Evolutionary conservation across 2,113 vertebrate genomes (phyloP).

Genomic region (Orthonyx spaldingii): DNA sequence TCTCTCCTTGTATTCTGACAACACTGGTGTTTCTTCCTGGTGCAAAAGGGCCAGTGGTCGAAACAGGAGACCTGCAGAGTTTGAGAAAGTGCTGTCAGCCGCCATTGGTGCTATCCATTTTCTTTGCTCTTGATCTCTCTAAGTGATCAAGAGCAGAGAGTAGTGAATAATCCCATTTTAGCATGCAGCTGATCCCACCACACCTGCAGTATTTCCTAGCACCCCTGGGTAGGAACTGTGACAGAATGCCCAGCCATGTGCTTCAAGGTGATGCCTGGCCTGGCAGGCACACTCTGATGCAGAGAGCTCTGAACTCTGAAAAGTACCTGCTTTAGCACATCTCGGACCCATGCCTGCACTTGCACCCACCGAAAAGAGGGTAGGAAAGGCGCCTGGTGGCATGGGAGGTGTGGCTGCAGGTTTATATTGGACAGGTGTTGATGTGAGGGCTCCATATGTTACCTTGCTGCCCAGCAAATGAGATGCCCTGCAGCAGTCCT

Average conservation of each 20-base stretch:
- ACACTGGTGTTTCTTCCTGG: not conserved
- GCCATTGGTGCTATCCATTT: not conserved
- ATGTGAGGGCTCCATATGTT: not conserved
- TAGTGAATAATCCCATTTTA: not conserved
- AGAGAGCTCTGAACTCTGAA: not conserved
- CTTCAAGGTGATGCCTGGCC: not conserved
- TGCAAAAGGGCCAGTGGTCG: rapidly evolving
- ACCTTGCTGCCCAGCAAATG: not conserved
- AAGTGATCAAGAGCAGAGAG: not conserved
- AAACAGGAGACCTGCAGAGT: not conserved
- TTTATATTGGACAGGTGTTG: not conserved
- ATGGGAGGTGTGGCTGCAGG: not conserved
- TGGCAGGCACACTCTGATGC: not conserved
- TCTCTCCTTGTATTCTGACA: not conserved
- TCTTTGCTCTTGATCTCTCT: not conserved
- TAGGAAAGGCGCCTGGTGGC: rapidly evolving
- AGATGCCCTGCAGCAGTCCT: not conserved
- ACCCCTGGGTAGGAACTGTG: not conserved
- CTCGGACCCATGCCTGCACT: not conserved
- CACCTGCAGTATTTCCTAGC: not conserved
- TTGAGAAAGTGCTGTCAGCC: not conserved
- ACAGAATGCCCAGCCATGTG: not conserved
- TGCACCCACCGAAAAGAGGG: not conserved
- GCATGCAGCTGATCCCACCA: not conserved
- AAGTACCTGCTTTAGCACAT: not conserved